These are phyloP conservation scores for Lochmaea crataegi DNA, from an alignment of 2,888 invertebrate genomes.

Conservation along the genomic window DNA sequence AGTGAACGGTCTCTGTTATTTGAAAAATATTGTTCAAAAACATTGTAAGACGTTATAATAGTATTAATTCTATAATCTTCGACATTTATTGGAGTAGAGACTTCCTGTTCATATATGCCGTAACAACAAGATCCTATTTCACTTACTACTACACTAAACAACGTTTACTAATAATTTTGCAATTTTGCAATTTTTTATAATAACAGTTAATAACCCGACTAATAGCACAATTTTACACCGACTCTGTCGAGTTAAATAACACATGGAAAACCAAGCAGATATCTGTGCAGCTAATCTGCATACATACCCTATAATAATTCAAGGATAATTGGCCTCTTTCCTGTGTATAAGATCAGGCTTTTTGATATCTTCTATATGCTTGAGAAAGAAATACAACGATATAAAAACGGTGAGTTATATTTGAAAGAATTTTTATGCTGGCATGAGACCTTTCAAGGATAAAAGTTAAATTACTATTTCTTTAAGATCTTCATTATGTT, in stretches of 20 bases:
- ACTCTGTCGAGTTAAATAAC: slow-evolving; percentile 25
- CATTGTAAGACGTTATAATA: no score
- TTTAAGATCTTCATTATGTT: neutral
- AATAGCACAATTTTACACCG: slow-evolving; percentile 28
- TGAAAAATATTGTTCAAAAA: no score
- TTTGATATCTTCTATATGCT: slow-evolving; percentile 28
- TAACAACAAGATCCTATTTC: no score
- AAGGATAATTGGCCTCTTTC: slow-evolving; percentile 37
- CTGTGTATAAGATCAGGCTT: slow-evolving; percentile 32
- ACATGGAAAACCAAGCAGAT: slow-evolving; percentile 26
- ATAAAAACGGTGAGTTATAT: slow-evolving; percentile 22
- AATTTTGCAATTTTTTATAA: neutral
- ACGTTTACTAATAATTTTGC: neutral
- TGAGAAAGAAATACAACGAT: slow-evolving; percentile 26
- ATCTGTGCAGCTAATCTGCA: slow-evolving; percentile 33
- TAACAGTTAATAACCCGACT: slow-evolving; percentile 17
- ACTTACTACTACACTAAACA: no score
- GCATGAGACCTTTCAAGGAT: slow-evolving; percentile 11
- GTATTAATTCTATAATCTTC: no score
- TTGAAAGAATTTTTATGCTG: slow-evolving; percentile 1
- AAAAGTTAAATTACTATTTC: slow-evolving; percentile 8
- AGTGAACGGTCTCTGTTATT: no score
- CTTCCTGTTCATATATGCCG: neutral
- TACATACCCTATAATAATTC: slow-evolving; percentile 37
- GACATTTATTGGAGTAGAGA: no score